Percentiles rank a stretch among this genome's conserved stretches.
Evolutionary conservation across 2,113 vertebrate genomes (phyloP).

Genomic region (Melanerpes aurifrons): DNA sequence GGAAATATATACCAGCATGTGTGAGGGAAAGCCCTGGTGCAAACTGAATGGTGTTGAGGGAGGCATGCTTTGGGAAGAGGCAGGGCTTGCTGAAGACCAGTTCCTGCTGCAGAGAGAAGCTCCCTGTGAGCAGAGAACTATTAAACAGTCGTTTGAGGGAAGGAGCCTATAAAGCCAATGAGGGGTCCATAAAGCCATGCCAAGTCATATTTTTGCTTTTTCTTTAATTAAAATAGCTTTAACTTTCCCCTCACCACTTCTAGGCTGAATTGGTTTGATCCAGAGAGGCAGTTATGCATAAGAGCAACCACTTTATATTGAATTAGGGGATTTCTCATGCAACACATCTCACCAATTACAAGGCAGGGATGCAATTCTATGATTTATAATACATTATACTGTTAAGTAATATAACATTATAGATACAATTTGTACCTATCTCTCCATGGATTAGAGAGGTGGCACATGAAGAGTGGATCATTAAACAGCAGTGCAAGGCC

Average conservation of each 20-base stretch:
- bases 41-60: fast-evolving
- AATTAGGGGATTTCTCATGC: constrained; percentile 80
- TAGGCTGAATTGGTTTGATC: constrained; percentile 74
- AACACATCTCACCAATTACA: constrained; percentile 82
- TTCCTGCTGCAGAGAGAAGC: neutral
- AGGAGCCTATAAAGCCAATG: constrained; percentile 26
- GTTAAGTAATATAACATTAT: constrained; percentile 86
- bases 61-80: neutral
- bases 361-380: constrained; percentile 81
- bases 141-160: constrained; percentile 10
- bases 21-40: neutral
- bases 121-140: neutral
- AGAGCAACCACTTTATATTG: constrained; percentile 77
- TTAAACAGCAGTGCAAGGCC: constrained; percentile 81
- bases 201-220: constrained; percentile 59
- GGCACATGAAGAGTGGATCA: constrained; percentile 81
- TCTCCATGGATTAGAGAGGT: constrained; percentile 83
- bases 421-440: constrained; percentile 84
- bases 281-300: constrained; percentile 76
- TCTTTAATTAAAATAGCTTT: constrained; percentile 73
- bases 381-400: constrained; percentile 85
- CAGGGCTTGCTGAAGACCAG: neutral
- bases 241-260: constrained; percentile 67
- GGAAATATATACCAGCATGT: neutral
- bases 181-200: constrained; percentile 40